Base-by-base conservation (phyloP, 2,888 invertebrate genomes). In the Galerucella pusilla region DNA sequence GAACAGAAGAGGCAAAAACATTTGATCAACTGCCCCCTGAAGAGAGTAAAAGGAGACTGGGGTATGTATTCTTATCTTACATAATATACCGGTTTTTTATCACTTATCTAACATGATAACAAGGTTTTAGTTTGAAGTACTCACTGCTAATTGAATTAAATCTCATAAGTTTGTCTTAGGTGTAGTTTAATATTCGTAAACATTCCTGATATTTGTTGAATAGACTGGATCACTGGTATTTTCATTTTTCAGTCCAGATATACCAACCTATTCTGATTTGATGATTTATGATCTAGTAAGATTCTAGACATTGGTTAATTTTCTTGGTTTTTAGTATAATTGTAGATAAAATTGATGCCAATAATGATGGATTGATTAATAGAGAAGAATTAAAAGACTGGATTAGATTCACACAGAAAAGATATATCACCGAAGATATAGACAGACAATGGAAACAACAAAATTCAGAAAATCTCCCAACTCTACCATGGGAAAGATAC, bases 1-100 rank as follows among this genome's bases (percentile, higher is more conserved):
- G 99, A 0, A 96, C 97, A 85, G 73, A 76, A 60, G 93, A 93
- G 81, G 96, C 98, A 0, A 96, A 96, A 85, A 93, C 95, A 4
- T 99, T 98, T 86, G 97, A 98, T 85, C 94, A 98, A 82, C 89
- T 99, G 63, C 91, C 95, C 0, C 98, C 98, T 2, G 98, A 99
- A 87, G 98, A 99, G 86, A 98, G 98, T 87, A 94, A 95, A 84
- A 91, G 96, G 72, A 91, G 97, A 84, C 89, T 99, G 45, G 94
- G 94, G 91, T 94, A 88, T 87, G 86, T 77, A 54, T 52, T 25
- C 28, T 28, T 54, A 46, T 20, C n/a, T 71, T 71, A 46, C 9
- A 10, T n/a, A n/a, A 42, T 57, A n/a, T 57, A 28, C 59, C 42
- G 59, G 57, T 9, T 42, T 16, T 20, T 42, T 20, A 67, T 16